Evolutionary conservation across 2,888 invertebrate genomes (phyloP), one percentile per base, ranked within the genome.

Genomic region (Lymantria monacha): DNA sequence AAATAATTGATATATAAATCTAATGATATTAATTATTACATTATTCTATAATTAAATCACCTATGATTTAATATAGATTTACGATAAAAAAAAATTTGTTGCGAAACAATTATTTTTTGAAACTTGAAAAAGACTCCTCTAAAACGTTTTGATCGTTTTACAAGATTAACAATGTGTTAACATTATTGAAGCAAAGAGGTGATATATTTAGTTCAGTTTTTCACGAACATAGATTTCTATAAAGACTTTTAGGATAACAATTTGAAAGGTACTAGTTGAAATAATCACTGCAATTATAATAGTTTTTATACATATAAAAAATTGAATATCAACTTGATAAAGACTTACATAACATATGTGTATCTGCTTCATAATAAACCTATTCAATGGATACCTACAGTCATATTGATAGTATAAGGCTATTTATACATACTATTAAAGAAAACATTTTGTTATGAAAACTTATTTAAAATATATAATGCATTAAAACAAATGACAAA

Each of bases 401-500:
- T 80, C 76, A 74, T 88, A 83, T 81, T 74, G 74, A 82, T 88
- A 90, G 83, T 73, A 61, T 91, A 89, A 90, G 90, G 72, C 83
- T 89, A 89, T 90, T 87, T 90, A 90, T 89, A 88, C 86, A 83
- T 84, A 82, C 73, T 84, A 83, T 74, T 79, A 83, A 81, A 67
- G 77, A 74, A 77, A 74, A 81, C 81, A 72, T 89, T 90, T 91
- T 91, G 89, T 90, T 91, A 89, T 87, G 80, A 72, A 87, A 53
- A 87, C 86, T 84, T 89, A 89, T 90, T 90, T 87, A 89, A 41
- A 76, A 84, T 85, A 87, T 87, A 85, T 85, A 83, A 87, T 82
- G 80, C 86, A 89, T 89, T 86, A 83, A 87, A 88, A 87, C 83
- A 87, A 91, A 89, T 76, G 82, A 89, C 82, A 88, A 89, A 87